Evolutionary conservation across 2,113 vertebrate genomes (phyloP).

Genomic region (Loxodonta africana): DNA sequence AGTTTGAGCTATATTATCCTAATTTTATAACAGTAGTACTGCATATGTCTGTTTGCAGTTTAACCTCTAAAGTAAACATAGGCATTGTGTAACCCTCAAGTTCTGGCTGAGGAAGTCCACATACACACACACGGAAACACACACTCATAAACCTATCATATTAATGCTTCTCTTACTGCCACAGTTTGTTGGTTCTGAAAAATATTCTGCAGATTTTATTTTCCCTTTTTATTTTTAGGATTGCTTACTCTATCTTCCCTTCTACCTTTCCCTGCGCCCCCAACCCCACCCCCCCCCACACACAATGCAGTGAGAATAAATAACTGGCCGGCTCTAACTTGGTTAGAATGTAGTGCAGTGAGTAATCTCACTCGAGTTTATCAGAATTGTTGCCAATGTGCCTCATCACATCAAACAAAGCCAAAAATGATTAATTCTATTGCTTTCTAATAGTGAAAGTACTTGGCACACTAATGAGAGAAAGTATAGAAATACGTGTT

Average conservation of each 20-base stretch:
- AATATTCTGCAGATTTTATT: background rate
- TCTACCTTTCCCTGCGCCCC: background rate
- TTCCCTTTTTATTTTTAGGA: background rate
- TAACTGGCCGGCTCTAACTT: background rate
- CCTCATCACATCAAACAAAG: background rate
- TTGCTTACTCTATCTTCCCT: background rate
- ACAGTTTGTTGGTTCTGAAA: slow-evolving; percentile 10
- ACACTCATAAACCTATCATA: too few relatives aligned
- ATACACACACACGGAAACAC: background rate
- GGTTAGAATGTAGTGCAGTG: background rate
- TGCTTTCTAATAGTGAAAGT: slow-evolving; percentile 16
- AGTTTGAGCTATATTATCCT: background rate
- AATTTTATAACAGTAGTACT: slow-evolving; percentile 28
- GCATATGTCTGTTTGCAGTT: background rate
- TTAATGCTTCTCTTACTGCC: background rate
- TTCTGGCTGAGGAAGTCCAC: background rate
- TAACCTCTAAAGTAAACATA: background rate
- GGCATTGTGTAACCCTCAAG: background rate
- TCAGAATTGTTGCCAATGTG: background rate
- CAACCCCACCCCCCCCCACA: rapidly evolving
- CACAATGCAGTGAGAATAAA: slow-evolving; percentile 1
- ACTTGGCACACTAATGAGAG: background rate
- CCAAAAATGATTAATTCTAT: slow-evolving; percentile 45
- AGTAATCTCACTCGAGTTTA: background rate
- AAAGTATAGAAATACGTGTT: slow-evolving; percentile 50